Evolutionary conservation across 2,797 vertebrate species (phyloP), one percentile per base, ranked within the genome.

Genomic region (Melanotaenia nigrans): DNA sequence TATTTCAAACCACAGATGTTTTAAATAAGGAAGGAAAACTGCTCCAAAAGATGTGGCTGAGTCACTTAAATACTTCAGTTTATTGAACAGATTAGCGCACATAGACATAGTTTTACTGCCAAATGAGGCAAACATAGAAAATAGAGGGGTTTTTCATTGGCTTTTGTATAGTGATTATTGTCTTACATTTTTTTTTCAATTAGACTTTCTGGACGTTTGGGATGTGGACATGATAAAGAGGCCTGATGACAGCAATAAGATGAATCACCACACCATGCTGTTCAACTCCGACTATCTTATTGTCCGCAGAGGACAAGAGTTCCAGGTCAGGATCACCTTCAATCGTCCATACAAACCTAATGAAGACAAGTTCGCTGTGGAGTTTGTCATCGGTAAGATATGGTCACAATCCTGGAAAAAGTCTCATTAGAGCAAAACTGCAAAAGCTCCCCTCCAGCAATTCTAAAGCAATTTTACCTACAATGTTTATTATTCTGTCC

Each of bases 251-350:
- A 73, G 69, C 69, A 99, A 99, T 89, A 97, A 95, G 85, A 55
- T 72, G 9, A 73, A 93, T 5, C 97, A 99, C 80, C 95, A 95
- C 87, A 99, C 97, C 0, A 51, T 76, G 40, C 78, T 89, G 45
- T 99, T 93, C 61, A 73, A 92, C 81, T 94, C 73, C 11, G 77
- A 90, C 35, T 70, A 75, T n/a, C 87, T 99, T 67, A 94, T 98
- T 3, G 94, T 99, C 12, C 96, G 97, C 0, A 90, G 98, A 14
- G 97, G 95, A 0, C 97, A 99, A 72, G n/a, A 95, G 86, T 99
- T 96, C 91, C 91, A 94, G 69, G 61, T 98, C 56, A 94, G 94
- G 79, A 83, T 99, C 61, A 87, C 88, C 63, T 98, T 98, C 87
- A 92, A 85, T 74, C 96, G 96, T 1, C 85, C 96, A 1, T 99